A percentile compares a stretch with the other conserved stretches of the same genome.
Conservation (phyloP, 2,888 invertebrate genomes). For the Pristionchus fissidentatus region DNA sequence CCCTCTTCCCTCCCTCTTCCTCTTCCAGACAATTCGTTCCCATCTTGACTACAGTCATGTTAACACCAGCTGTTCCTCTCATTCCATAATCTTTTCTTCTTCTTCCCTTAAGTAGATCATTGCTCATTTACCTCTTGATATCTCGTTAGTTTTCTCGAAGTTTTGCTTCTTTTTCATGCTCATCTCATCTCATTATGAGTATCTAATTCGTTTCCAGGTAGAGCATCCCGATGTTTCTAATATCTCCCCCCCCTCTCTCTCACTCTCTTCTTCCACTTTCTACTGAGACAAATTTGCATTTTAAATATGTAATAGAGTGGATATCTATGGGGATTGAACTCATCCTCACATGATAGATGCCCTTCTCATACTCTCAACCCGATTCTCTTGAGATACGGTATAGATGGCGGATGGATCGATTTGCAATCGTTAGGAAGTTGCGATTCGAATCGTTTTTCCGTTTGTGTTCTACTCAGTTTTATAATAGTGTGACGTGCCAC, state of each 20-base stretch:
- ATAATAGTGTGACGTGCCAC: constrained; percentile 14
- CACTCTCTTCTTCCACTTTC: constrained; percentile 28
- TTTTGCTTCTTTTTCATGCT: background rate
- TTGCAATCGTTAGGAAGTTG: background rate
- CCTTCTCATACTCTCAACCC: background rate
- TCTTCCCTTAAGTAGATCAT: no score
- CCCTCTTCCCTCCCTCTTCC: background rate
- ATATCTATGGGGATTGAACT: background rate
- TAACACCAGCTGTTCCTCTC: background rate
- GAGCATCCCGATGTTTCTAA: background rate
- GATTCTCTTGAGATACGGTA: background rate
- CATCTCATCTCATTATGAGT: constrained; percentile 33
- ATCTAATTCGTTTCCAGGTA: constrained; percentile 32
- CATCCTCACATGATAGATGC: background rate
- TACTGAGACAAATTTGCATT: constrained; percentile 36
- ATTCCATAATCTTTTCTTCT: background rate
- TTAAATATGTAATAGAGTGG: constrained; percentile 37
- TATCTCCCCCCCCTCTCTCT: background rate
- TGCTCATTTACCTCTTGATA: no score
- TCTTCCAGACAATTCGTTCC: background rate
- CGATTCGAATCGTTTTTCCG: constrained; percentile 6
- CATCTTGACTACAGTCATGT: background rate
- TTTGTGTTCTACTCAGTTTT: constrained; percentile 13
- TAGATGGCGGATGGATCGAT: background rate
- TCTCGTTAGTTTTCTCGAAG: background rate